Conservation (phyloP, 2,888 invertebrate species). For the Drosophila siamana region DNA sequence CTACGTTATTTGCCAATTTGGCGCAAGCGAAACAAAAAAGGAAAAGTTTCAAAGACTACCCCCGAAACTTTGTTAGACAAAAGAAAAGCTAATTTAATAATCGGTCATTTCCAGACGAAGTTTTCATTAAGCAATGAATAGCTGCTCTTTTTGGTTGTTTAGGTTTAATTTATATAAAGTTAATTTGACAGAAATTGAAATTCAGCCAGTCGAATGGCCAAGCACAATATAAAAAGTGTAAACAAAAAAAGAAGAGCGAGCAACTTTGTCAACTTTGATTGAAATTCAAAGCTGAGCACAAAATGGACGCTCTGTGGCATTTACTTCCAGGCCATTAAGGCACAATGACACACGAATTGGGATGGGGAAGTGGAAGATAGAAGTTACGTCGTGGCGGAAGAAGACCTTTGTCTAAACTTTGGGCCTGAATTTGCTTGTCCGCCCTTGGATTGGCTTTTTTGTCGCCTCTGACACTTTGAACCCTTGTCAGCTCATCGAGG, state of each 20-base stretch:
- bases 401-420: slow-evolving; percentile 57
- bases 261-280: slow-evolving; percentile 54
- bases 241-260: slow-evolving; percentile 6
- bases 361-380: background rate
- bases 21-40: background rate
- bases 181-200: slow-evolving; percentile 53
- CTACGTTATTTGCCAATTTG: slow-evolving; percentile 8
- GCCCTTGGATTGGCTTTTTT: slow-evolving; percentile 55
- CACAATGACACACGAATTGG: slow-evolving; percentile 48
- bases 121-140: slow-evolving; percentile 12
- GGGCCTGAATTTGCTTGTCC: slow-evolving; percentile 38
- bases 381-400: background rate
- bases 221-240: slow-evolving; percentile 1
- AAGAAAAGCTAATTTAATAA: slow-evolving; percentile 38
- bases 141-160: slow-evolving; percentile 28
- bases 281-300: slow-evolving; percentile 43
- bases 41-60: slow-evolving; percentile 8
- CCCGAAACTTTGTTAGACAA: slow-evolving; percentile 24
- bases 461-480: slow-evolving; percentile 55
- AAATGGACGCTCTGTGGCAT: slow-evolving; percentile 39
- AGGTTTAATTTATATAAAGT: slow-evolving; percentile 45
- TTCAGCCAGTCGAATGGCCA: slow-evolving; percentile 7
- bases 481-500: slow-evolving; percentile 52
- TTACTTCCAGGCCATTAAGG: slow-evolving; percentile 61
- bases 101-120: slow-evolving; percentile 27